phyloP scores from a whole-genome alignment of 2,888 invertebrate genomes.

The Luffia ferchaultella region DNA sequence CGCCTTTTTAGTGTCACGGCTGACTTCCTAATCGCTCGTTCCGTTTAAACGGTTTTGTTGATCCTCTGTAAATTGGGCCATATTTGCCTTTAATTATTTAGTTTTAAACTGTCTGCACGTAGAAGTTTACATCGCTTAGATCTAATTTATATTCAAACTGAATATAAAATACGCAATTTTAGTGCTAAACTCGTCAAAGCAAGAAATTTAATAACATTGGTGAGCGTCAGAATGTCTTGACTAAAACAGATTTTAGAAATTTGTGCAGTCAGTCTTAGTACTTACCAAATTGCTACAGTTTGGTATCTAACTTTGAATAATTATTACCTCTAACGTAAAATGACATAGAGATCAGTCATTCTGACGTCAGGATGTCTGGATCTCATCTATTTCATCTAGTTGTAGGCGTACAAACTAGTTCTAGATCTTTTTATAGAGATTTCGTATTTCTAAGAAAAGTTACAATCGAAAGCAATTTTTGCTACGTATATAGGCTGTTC shows the following conservation, averaged over 20 bases:
- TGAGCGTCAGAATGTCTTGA: not conserved
- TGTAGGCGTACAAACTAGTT: too few species aligned
- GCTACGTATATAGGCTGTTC: too few species aligned
- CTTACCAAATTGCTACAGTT: not conserved
- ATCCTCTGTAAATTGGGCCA: slow-evolving; percentile 11
- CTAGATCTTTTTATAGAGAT: too few species aligned
- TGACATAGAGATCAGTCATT: too few species aligned
- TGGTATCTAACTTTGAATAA: too few species aligned
- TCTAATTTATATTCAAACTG: not conserved
- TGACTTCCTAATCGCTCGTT: slow-evolving; percentile 24
- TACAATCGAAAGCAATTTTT: too few species aligned
- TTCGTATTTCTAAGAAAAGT: too few species aligned
- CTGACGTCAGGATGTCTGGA: too few species aligned
- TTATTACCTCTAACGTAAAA: too few species aligned
- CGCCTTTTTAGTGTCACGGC: slow-evolving; percentile 36
- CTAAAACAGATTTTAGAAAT: not conserved
- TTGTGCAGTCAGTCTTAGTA: not conserved
- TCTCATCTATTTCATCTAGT: too few species aligned
- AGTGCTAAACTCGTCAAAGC: not conserved
- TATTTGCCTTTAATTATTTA: not conserved
- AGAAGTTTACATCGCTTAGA: not conserved
- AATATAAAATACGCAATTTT: not conserved
- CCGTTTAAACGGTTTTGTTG: slow-evolving; percentile 22
- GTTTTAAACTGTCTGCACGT: not conserved
- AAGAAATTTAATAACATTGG: not conserved